A percentile compares a stretch with the other conserved stretches of the same genome.
These are phyloP conservation scores for Hipparchia semele DNA, from an alignment of 2,888 invertebrate species.

Conservation along the genomic window DNA sequence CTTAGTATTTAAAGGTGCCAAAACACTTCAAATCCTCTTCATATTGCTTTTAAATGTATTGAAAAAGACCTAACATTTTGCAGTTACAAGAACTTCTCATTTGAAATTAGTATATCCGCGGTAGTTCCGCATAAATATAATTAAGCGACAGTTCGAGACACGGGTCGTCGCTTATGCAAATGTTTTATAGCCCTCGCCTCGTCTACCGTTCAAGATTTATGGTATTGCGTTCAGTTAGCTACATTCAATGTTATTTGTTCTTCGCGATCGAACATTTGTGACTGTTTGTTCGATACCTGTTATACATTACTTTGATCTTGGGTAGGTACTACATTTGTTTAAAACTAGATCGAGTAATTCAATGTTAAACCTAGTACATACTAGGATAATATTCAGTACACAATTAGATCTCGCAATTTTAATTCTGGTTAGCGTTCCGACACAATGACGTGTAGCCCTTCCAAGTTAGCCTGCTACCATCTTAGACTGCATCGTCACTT, in stretches of 20 bases:
- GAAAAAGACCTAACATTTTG: background rate
- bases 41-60: background rate
- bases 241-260: conserved; percentile 28
- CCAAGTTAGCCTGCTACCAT: too few species aligned
- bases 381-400: too few species aligned
- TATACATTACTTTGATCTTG: background rate
- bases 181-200: conserved; percentile 54
- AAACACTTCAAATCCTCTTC: too few species aligned
- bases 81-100: conserved; percentile 22
- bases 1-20: too few species aligned
- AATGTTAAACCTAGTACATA: too few species aligned
- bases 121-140: conserved; percentile 50
- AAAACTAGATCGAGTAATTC: too few species aligned
- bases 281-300: conserved; percentile 13
- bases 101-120: conserved; percentile 41
- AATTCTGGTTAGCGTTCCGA: too few species aligned
- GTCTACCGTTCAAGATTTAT: conserved; percentile 54
- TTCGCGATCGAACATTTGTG: conserved; percentile 25
- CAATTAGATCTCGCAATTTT: too few species aligned
- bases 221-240: conserved; percentile 34
- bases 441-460: too few species aligned
- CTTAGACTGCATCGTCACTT: too few species aligned
- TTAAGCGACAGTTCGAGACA: conserved; percentile 51
- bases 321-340: background rate
- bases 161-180: conserved; percentile 62